Evolutionary conservation across 2,888 invertebrate genomes (phyloP), one percentile per base, ranked within the genome.

Genomic region (Epirrhoe alternata): DNA sequence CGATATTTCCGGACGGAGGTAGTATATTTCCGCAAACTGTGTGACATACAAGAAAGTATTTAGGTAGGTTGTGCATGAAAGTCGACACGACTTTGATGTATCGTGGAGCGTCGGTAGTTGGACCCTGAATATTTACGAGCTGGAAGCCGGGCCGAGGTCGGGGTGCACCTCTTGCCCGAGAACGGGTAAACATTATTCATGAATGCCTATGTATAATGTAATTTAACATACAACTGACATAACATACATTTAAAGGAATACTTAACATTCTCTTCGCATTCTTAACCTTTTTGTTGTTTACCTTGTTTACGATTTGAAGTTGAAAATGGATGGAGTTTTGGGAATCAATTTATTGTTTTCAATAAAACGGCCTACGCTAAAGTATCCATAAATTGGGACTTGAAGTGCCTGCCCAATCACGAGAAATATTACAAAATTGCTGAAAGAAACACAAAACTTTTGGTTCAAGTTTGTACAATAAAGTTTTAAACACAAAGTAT

Each of bases 61-160:
- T 75, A 76, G 68, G 72, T 74, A 74, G 73, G 73, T 78, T 71
- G 76, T 78, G 77, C 83, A 83, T 83, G 81, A 82, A 76, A 84
- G 82, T 80, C 81, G 81, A 82, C 81, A 74, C 81, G 86, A 87
- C 88, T 86, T 87, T 86, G 88, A 88, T 87, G 87, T 87, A 87
- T 87, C 82, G 85, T 80, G 80, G 79, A 82, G 77, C 82, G 84
- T 76, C 80, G 79, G 77, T 76, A 80, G 83, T 82, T 77, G 85
- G 84, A 85, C 86, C 86, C 86, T 88, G 88, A 88, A 89, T 89
- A 89, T 89, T 88, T 88, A 89, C 87, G 86, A 87, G 82, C 74
- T 75, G 78, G 76, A 81, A 76, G 75, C 73, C 77, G 73, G 77
- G 75, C 76, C 74, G 76, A 73, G 72, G 73, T 68, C 75, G 71